These are phyloP conservation scores for Napeogenes sylphis DNA, from an alignment of 2,888 invertebrate genomes.

Conservation along the genomic window DNA sequence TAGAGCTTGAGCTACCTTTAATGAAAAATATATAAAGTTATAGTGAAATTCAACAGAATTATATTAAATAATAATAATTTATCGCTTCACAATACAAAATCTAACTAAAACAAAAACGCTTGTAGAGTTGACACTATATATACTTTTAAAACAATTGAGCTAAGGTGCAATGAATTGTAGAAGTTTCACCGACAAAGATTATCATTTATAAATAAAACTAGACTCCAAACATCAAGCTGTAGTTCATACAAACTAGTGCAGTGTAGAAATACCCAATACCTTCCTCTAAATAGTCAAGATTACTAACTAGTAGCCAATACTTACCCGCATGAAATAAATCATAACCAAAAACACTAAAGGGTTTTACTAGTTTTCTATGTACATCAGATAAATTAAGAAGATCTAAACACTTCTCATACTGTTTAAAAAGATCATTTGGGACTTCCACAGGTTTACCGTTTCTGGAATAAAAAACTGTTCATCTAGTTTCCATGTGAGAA, in stretches of 20 bases:
- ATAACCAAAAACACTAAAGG: constrained; percentile 85
- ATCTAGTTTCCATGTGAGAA: too few species aligned
- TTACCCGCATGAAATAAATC: constrained; percentile 84
- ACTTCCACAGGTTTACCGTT: constrained; percentile 78
- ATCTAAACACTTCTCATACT: constrained; percentile 78
- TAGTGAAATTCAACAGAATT: neutral
- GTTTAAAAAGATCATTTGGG: constrained; percentile 63
- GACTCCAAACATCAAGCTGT: too few species aligned
- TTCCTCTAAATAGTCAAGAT: neutral
- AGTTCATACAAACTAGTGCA: too few species aligned
- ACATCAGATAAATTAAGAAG: constrained; percentile 75
- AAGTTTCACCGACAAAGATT: too few species aligned
- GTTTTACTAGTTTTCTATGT: constrained; percentile 72
- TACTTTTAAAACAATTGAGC: too few species aligned
- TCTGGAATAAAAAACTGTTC: constrained; percentile 56
- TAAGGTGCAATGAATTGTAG: too few species aligned
- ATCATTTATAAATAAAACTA: too few species aligned
- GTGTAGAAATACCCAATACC: too few species aligned
- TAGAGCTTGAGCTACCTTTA: constrained; percentile 71
- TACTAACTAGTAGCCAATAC: constrained; percentile 12
- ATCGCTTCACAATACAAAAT: too few species aligned
- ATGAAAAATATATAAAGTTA: constrained; percentile 18
- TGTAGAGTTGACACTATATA: too few species aligned
- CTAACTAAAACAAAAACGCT: too few species aligned
- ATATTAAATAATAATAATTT: too few species aligned